A percentile compares a stretch with the other conserved stretches of the same genome.
These are phyloP conservation scores for Phenganax stokvisi DNA, from an alignment of 92 coral and sea anemone genomes.

Conservation along the genomic window DNA sequence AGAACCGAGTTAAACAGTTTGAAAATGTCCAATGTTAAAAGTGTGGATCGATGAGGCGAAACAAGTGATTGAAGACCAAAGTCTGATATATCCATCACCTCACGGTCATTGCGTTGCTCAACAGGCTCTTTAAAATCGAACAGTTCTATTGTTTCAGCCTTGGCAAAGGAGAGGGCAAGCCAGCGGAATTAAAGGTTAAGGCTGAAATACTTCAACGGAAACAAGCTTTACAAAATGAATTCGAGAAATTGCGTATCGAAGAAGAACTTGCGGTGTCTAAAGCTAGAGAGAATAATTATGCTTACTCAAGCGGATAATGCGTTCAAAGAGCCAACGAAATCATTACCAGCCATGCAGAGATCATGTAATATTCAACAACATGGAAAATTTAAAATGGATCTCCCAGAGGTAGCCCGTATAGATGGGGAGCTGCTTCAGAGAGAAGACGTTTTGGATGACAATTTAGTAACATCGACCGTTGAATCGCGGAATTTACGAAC, in stretches of 20 bases:
- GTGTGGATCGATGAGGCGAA: conserved; percentile 10
- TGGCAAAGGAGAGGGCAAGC: conserved; percentile 12
- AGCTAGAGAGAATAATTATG: conserved; percentile 3
- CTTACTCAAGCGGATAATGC: background rate
- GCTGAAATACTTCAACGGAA: conserved; percentile 16
- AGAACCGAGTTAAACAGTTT: too few relatives aligned
- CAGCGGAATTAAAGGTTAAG: conserved; percentile 15
- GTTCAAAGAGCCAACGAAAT: background rate
- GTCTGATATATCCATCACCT: conserved; percentile 5
- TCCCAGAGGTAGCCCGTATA: background rate
- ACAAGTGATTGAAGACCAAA: conserved; percentile 9
- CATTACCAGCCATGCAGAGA: background rate
- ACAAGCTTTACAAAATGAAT: conserved; percentile 33
- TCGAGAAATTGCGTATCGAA: conserved; percentile 33
- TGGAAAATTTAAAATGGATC: conserved; percentile 12
- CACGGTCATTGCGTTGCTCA: background rate
- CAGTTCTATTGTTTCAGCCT: conserved; percentile 8
- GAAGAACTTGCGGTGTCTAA: conserved; percentile 17
- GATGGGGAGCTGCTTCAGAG: background rate
- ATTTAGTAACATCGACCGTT: background rate
- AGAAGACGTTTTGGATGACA: background rate
- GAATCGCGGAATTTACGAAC: background rate
- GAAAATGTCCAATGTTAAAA: too few relatives aligned
- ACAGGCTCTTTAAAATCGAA: background rate
- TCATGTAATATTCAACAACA: conserved; percentile 2